Base-by-base conservation (phyloP, 2,888 invertebrate genomes). In the Ethmia dodecea region DNA sequence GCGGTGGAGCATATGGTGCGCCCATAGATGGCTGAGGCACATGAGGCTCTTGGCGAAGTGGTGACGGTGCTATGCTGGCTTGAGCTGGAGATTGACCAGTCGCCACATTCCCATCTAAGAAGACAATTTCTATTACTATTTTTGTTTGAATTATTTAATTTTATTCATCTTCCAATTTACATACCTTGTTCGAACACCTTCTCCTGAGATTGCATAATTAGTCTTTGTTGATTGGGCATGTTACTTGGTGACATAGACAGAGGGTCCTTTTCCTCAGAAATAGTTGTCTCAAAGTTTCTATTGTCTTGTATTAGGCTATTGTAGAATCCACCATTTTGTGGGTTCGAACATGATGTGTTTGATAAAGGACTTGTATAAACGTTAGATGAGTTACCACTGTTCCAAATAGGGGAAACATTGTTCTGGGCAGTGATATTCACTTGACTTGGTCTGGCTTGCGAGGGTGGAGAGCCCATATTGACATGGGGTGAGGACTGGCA, bases 31-130 rank as follows among this genome's bases (percentile, higher is more conserved):
- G 77, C 46, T 78, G 79, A 57, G 87, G 86, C 68, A 84, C 86
- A 63, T 81, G 84, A 2, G 86, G 86, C 60, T 87, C 86, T 42
- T 76, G 78, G 22, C 86, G 79, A 34, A 87, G 59, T 8, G 88
- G 87, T 26, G 87, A 86, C 13, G 90, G 89, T 22, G 90, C 89
- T 37, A 89, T 88, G 50, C 89, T 89, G 12, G 89, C 90, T 72
- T 90, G 90, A 13, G 89, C 90, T 38, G 90, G 89, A 26, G 90
- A 89, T 44, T 89, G 88, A 8, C 88, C 88, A 48, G 79, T 76
- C 54, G 83, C 64, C 37, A 76, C 81, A 60, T 83, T 84, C 38
- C 83, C 83, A 60, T 68, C 80, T 77, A 12, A 6, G 11, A 26
- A 26, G 26, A 10, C 1, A 11, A 11, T 26, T 12, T 5, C 26